Evolutionary conservation across 2,797 vertebrate species (phyloP).

Genomic region (Micromesistius poutassou): DNA sequence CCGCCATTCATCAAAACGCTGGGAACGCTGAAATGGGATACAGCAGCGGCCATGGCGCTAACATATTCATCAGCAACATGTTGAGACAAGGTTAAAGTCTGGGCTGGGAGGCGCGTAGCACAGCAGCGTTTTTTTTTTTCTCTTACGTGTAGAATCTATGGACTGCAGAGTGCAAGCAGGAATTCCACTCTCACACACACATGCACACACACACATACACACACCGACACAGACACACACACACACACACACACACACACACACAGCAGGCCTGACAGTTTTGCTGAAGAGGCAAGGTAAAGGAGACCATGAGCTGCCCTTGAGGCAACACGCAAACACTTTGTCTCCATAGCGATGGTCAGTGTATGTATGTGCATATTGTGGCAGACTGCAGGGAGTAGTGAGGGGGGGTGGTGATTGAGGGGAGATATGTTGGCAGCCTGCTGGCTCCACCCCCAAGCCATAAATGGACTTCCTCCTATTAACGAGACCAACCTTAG

Average conservation of each 20-base stretch:
- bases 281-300: slow-evolving; percentile 58
- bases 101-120: slow-evolving; percentile 31
- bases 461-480: too few species aligned
- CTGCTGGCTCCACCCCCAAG: too few species aligned
- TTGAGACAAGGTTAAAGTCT: slow-evolving; percentile 52
- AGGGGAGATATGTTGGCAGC: too few species aligned
- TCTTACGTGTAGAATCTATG: neutral
- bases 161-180: slow-evolving; percentile 3
- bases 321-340: slow-evolving; percentile 42
- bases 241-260: slow-evolving; percentile 16
- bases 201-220: too few species aligned
- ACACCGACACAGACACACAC: neutral
- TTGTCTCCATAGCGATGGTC: slow-evolving; percentile 12
- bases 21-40: slow-evolving; percentile 52
- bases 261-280: slow-evolving; percentile 50
- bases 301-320: slow-evolving; percentile 51
- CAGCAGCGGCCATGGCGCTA: slow-evolving; percentile 20
- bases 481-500: too few species aligned
- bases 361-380: slow-evolving; percentile 11
- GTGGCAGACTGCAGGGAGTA: too few species aligned
- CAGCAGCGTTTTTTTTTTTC: neutral
- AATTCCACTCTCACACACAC: neutral
- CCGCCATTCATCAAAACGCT: slow-evolving; percentile 51
- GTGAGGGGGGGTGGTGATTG: too few species aligned
- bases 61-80: slow-evolving; percentile 59